These are phyloP conservation scores for Alethe diademata DNA, from an alignment of 2,113 vertebrate genomes.

Conservation along the genomic window DNA sequence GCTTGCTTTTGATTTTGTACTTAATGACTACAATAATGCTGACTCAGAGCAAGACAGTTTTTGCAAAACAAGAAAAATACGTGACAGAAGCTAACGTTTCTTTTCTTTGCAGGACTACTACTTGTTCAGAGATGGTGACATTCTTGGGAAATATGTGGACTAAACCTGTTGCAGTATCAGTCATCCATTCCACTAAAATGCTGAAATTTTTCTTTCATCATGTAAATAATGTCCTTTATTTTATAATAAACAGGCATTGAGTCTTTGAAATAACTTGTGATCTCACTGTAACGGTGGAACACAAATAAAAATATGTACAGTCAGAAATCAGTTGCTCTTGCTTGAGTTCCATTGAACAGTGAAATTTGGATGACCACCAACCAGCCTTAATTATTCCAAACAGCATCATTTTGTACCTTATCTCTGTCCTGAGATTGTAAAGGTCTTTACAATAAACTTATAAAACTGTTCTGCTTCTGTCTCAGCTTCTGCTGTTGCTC, in stretches of 20 bases:
- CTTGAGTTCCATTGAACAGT: conserved; percentile 36
- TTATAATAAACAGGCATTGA: conserved; percentile 74
- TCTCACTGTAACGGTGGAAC: conserved; percentile 57
- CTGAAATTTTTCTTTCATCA: conserved; percentile 77
- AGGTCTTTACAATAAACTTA: conserved; percentile 55
- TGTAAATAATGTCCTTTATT: conserved; percentile 90
- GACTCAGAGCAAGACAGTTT: neutral
- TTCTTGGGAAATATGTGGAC: conserved; percentile 94
- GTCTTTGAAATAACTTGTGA: conserved; percentile 44
- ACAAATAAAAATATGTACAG: conserved; percentile 73
- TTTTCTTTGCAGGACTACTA: conserved; percentile 87
- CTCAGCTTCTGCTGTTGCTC: conserved; percentile 31
- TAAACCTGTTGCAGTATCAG: conserved; percentile 71
- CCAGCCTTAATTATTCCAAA: conserved; percentile 52
- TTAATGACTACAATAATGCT: neutral
- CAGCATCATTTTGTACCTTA: conserved; percentile 30
- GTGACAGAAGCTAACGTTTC: neutral
- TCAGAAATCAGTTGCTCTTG: conserved; percentile 20
- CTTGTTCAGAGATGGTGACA: conserved; percentile 95
- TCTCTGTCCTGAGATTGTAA: conserved; percentile 15
- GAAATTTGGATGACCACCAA: conserved; percentile 18
- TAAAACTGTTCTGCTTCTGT: neutral
- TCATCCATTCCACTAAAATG: conserved; percentile 72
- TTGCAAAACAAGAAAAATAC: neutral
- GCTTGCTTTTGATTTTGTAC: neutral